Conservation (phyloP, 2,113 vertebrate species). For the Epinephelus cyanopodus region DNA sequence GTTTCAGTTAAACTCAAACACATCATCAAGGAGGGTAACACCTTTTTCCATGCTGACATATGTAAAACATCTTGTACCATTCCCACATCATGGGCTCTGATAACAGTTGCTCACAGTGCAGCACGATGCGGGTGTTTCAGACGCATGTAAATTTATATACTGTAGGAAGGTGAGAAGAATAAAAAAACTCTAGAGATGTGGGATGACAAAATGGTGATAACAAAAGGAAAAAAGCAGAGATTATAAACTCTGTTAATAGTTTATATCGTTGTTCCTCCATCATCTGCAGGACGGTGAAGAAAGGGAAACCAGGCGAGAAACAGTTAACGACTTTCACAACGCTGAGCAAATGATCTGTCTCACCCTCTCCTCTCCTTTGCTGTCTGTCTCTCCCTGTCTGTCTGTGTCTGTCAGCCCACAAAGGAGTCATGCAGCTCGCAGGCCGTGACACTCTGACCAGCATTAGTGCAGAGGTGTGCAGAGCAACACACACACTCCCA, state of each 20-base stretch:
- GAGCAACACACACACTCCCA: conserved; percentile 47
- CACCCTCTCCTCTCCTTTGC: conserved; percentile 37
- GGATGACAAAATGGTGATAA: background rate
- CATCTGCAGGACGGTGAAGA: background rate
- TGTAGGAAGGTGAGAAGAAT: background rate
- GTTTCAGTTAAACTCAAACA: background rate
- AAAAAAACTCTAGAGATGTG: background rate
- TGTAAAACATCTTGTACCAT: background rate
- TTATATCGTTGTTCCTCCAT: background rate
- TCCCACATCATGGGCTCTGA: background rate
- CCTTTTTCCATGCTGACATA: background rate
- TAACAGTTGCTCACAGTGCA: background rate
- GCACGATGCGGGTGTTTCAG: background rate
- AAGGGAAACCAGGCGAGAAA: conserved; percentile 44
- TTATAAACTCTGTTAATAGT: background rate
- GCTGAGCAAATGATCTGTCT: conserved; percentile 54
- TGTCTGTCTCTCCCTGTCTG: conserved; percentile 47
- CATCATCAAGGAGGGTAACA: background rate
- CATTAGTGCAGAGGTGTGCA: conserved; percentile 58
- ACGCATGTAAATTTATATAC: background rate
- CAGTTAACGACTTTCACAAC: conserved; percentile 65
- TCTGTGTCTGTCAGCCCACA: conserved; percentile 56
- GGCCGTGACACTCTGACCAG: conserved; percentile 56
- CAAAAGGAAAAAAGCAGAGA: conserved; percentile 21
- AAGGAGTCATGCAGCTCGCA: conserved; percentile 57